phyloP scores from a whole-genome alignment of 2,113 vertebrate species.

The Anoura caudifer region DNA sequence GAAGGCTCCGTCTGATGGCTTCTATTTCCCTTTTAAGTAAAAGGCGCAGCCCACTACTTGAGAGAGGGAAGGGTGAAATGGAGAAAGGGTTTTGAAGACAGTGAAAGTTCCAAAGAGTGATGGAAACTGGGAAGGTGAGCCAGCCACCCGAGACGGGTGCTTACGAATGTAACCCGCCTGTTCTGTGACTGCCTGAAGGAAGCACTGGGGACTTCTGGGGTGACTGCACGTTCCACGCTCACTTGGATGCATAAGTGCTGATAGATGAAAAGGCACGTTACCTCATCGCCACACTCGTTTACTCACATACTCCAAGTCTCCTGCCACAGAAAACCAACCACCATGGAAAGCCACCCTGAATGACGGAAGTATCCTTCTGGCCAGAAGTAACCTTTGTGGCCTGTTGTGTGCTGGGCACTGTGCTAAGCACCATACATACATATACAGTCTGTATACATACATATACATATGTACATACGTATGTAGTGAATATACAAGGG shows the following conservation, averaged over 20 bases:
- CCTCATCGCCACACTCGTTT: not conserved
- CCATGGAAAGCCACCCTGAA: not conserved
- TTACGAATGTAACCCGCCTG: rapidly evolving
- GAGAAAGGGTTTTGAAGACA: not conserved
- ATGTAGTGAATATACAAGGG: not conserved
- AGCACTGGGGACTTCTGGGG: not conserved
- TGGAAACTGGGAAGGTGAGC: not conserved
- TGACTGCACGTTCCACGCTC: not conserved
- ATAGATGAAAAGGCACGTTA: not conserved
- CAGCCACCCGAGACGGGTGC: not conserved
- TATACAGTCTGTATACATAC: not conserved
- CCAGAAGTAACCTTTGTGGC: not conserved
- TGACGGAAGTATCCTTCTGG: too few relatives aligned
- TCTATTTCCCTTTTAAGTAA: not conserved
- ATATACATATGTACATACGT: not conserved
- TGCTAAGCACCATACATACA: not conserved
- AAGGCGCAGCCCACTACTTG: not conserved
- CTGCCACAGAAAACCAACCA: not conserved
- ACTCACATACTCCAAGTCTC: not conserved
- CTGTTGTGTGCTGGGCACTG: not conserved
- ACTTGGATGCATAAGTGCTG: too few relatives aligned
- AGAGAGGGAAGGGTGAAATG: not conserved
- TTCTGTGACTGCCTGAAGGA: not conserved
- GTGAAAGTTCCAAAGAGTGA: not conserved
- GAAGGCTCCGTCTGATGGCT: not conserved